Evolutionary conservation across 2,113 vertebrate species (phyloP).

Genomic region (Cyphomyrus plagiostoma): DNA sequence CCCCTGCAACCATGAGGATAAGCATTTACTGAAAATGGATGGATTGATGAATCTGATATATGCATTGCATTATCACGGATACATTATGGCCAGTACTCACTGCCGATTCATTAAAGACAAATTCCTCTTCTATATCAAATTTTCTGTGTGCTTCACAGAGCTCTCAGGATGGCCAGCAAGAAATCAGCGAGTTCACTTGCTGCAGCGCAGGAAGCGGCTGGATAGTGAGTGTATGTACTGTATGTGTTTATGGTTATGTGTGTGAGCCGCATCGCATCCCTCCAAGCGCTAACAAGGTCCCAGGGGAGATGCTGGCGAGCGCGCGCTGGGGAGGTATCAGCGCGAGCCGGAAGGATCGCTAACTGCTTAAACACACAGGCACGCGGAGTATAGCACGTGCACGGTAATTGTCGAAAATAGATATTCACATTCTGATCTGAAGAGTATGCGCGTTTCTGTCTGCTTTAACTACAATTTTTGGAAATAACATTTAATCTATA

Average conservation of each 20-base stretch:
- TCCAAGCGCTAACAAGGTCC: constrained; percentile 24
- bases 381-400: not conserved
- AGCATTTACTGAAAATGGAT: not conserved
- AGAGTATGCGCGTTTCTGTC: not conserved
- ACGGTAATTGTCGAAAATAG: not conserved
- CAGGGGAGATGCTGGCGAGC: not conserved
- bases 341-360: not conserved
- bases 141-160: not conserved
- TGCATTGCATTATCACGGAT: not conserved
- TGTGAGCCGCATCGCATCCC: constrained; percentile 11
- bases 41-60: not conserved
- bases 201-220: not conserved
- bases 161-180: not conserved
- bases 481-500: not conserved
- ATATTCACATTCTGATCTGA: not conserved
- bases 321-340: constrained; percentile 5
- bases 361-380: not conserved
- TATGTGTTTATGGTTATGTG: not conserved
- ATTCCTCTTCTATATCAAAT: not conserved
- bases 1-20: not conserved
- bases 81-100: not conserved
- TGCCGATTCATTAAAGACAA: not conserved
- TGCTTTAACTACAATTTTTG: not conserved
- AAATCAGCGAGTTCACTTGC: not conserved
- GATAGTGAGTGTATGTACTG: not conserved